Evolutionary conservation across 2,113 vertebrate genomes (phyloP), one percentile per base, ranked within the genome.

Genomic region (Hippopotamus amphibius): DNA sequence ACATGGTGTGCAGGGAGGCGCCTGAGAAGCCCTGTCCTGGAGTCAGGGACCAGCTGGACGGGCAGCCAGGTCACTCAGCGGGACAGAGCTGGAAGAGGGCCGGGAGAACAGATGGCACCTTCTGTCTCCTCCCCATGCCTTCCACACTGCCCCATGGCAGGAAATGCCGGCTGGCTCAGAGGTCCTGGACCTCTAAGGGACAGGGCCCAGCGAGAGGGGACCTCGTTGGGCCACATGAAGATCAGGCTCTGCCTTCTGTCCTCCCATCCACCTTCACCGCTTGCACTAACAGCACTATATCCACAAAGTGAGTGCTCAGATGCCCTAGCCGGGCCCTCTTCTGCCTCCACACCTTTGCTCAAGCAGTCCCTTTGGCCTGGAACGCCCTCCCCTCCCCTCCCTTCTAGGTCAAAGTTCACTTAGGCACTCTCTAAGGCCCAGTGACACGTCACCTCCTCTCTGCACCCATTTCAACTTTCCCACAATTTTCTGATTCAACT

Each of bases 51-150:
- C 71, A 68, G 90, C 65, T 50, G 79, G 92, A 77, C 53, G 69
- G 83, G 92, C 22, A 57, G 88, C 80, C 80, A 65, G 66, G 84
- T 55, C 83, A 50, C 81, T 61, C 65, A 74, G 59, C 76, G 8
- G 50, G 83, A 71, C 48, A 68, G 65, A 88, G 46, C 71, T 0
- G 8, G 94, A 90, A 65, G 79, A 89, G 86, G 63, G 41, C 61
- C 2, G 41, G 12, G 71, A 72, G 74, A 93, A 96, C 96, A 97
- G 96, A 98, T 96, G 98, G 97, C 17, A 69, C 90, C 94, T 97
- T 90, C 89, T 77, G 77, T 68, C 72, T 72, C 93, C 61, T 65
- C 19, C 37, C 74, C 24, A 26, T 0, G 19, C 53, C 76, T 80
- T 61, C 69, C 72, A 48, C 24, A 11, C 55, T 21, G 65, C 63